These are phyloP conservation scores for Chromis chromis DNA, from an alignment of 2,797 vertebrate species.

Conservation along the genomic window DNA sequence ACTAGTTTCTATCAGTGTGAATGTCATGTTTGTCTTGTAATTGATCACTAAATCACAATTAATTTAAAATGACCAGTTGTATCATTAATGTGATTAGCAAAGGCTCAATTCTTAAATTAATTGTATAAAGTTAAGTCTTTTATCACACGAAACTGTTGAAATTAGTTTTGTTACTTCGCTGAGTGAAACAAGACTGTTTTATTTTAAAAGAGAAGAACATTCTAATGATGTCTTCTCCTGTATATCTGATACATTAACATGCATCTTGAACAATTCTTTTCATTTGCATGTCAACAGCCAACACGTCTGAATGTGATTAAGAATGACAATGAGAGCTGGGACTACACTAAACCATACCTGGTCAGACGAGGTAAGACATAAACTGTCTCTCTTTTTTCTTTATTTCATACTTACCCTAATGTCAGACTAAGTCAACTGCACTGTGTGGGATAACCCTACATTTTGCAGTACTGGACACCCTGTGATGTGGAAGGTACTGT, in stretches of 20 bases:
- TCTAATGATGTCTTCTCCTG: background rate
- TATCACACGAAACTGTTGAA: too few relatives aligned
- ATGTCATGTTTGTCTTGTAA: too few relatives aligned
- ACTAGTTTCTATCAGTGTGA: too few relatives aligned
- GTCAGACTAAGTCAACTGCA: background rate
- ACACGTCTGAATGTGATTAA: slow-evolving; percentile 97
- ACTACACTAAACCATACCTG: slow-evolving; percentile 98
- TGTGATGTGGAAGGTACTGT: slow-evolving; percentile 25
- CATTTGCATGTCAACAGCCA: slow-evolving; percentile 86
- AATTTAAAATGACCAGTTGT: too few relatives aligned
- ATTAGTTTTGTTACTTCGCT: too few relatives aligned
- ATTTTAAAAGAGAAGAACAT: too few relatives aligned
- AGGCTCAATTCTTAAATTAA: too few relatives aligned
- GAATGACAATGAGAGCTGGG: slow-evolving; percentile 99
- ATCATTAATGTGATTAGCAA: too few relatives aligned
- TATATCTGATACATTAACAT: background rate
- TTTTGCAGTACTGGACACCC: too few relatives aligned
- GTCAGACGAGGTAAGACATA: slow-evolving; percentile 94
- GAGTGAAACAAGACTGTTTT: too few relatives aligned
- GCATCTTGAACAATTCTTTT: background rate
- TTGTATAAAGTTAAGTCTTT: too few relatives aligned
- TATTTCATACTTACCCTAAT: background rate
- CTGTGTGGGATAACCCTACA: background rate
- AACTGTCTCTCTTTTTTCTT: background rate
- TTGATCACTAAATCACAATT: too few relatives aligned